A percentile compares a stretch with the other conserved stretches of the same genome.
These are phyloP conservation scores for Gnatocerus cornutus DNA, from an alignment of 2,888 invertebrate species.

Conservation along the genomic window DNA sequence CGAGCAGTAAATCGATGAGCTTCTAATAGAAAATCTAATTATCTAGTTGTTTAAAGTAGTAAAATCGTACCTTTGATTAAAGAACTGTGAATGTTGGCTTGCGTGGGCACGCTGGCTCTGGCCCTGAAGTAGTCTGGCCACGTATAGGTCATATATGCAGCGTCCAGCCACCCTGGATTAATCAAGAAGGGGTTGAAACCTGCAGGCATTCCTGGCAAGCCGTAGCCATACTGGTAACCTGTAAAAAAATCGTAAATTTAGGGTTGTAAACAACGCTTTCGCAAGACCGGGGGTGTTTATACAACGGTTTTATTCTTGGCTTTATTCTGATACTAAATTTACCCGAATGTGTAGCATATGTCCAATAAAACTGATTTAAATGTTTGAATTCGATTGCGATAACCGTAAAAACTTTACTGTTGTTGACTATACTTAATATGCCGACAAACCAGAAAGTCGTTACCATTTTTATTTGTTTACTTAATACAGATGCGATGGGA, in stretches of 20 bases:
- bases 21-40: background rate
- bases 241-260: slow-evolving; percentile 60
- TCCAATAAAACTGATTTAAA: slow-evolving; percentile 59
- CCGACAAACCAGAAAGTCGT: slow-evolving; percentile 65
- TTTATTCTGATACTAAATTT: slow-evolving; percentile 56
- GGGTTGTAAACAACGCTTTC: slow-evolving; percentile 31
- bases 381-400: slow-evolving; percentile 59
- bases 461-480: slow-evolving; percentile 65
- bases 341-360: slow-evolving; percentile 62
- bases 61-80: slow-evolving; percentile 64
- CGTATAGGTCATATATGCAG: slow-evolving; percentile 85
- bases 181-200: slow-evolving; percentile 86
- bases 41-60: too few species aligned
- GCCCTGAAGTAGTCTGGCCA: slow-evolving; percentile 81
- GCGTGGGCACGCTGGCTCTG: slow-evolving; percentile 71
- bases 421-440: slow-evolving; percentile 59
- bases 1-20: background rate
- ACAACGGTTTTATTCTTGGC: slow-evolving; percentile 51
- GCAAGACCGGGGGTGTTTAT: slow-evolving; percentile 41
- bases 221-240: slow-evolving; percentile 88
- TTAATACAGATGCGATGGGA: slow-evolving; percentile 60
- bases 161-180: slow-evolving; percentile 89
- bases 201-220: slow-evolving; percentile 76
- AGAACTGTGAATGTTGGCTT: slow-evolving; percentile 57
- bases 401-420: slow-evolving; percentile 56